A percentile compares a stretch with the other conserved stretches of the same genome.
Evolutionary conservation across 1,140 invertebrate species (phyloP).

Genomic region (Hormaphis cornu): DNA sequence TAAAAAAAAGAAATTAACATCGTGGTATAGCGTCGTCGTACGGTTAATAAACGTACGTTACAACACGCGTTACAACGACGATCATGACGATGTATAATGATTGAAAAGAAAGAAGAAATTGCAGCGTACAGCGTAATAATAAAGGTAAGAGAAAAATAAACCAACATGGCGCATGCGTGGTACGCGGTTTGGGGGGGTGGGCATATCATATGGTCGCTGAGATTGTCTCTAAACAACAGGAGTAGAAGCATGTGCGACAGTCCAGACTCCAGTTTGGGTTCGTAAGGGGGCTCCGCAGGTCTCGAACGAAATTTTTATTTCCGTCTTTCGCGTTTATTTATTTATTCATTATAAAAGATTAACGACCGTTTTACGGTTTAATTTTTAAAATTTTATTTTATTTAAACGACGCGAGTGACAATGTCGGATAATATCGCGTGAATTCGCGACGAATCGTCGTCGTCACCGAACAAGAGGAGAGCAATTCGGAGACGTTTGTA

Average conservation of each 20-base stretch:
- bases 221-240: conserved; percentile 28
- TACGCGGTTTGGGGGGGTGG: conserved; percentile 28
- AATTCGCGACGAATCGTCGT: no score
- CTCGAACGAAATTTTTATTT: background rate
- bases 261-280: conserved; percentile 31
- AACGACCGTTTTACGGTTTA: no score
- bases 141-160: conserved; percentile 26
- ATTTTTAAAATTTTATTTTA: background rate
- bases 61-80: no score
- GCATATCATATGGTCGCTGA: conserved; percentile 28
- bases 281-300: conserved; percentile 8
- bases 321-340: background rate
- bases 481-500: no score
- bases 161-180: conserved; percentile 29
- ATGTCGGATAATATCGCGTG: no score
- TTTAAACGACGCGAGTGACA: no score
- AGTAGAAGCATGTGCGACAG: conserved; percentile 29
- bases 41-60: no score
- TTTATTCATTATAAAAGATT: no score
- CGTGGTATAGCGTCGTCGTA: no score
- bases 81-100: no score
- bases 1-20: no score
- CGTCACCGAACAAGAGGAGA: no score
- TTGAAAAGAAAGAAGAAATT: background rate
- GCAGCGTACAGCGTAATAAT: background rate